Evolutionary conservation across 2,113 vertebrate species (phyloP).

Genomic region (Diphyllodes magnificus): DNA sequence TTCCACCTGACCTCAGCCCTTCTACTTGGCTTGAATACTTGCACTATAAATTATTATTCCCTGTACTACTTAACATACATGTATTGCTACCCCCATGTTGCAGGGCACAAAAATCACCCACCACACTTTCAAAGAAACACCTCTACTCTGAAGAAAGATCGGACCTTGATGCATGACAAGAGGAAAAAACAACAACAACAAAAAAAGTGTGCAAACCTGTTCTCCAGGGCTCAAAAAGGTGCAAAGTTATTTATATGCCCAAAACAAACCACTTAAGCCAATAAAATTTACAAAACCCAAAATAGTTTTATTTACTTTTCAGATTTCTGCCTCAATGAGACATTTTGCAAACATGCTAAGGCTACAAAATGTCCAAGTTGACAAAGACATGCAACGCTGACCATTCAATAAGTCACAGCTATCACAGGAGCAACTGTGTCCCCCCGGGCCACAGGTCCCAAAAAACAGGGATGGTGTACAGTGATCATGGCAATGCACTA

Average conservation of each 20-base stretch:
- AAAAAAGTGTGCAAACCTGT: background rate
- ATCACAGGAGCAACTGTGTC: constrained; percentile 60
- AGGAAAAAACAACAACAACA: background rate
- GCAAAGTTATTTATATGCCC: background rate
- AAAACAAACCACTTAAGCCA: constrained; percentile 49
- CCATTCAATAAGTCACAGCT: constrained; percentile 59
- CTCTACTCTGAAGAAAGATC: background rate
- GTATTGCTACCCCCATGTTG: background rate
- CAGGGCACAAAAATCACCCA: background rate
- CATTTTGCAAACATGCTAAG: constrained; percentile 88
- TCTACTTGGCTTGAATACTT: background rate
- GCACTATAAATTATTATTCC: background rate
- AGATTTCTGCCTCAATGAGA: constrained; percentile 75
- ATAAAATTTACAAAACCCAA: constrained; percentile 75
- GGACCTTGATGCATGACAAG: fast-evolving
- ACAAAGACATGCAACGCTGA: constrained; percentile 77
- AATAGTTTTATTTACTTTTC: constrained; percentile 85
- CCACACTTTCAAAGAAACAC: background rate
- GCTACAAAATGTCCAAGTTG: constrained; percentile 80
- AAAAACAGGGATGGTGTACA: constrained; percentile 44
- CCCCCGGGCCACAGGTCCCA: constrained; percentile 57
- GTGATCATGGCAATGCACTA: constrained; percentile 56
- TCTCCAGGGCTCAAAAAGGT: background rate
- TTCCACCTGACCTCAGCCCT: background rate
- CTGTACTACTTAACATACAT: background rate